These are phyloP conservation scores for Petromus typicus DNA, from an alignment of 2,113 vertebrate species.

Conservation along the genomic window DNA sequence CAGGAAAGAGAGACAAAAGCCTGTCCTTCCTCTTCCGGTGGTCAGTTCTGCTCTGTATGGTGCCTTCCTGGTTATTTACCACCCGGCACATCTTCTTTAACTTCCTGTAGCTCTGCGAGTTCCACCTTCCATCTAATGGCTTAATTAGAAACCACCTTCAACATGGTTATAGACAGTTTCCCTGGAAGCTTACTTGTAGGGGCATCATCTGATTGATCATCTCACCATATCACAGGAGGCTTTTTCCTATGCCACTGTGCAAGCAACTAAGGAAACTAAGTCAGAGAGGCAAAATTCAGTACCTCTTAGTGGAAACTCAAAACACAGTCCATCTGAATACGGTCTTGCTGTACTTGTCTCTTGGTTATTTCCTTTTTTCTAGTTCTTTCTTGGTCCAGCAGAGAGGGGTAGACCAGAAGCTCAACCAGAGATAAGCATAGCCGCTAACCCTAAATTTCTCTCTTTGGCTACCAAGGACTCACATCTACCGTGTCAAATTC, in stretches of 20 bases:
- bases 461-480: neutral
- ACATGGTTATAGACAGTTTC: neutral
- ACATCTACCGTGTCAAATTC: neutral
- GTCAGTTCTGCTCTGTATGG: neutral
- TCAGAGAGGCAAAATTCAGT: neutral
- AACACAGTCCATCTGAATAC: neutral
- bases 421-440: neutral
- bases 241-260: neutral
- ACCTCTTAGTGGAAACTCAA: neutral
- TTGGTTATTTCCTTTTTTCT: neutral
- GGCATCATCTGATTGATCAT: neutral
- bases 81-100: neutral
- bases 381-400: neutral
- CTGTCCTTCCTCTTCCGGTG: neutral
- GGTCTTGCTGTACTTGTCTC: neutral
- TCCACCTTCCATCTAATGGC: neutral
- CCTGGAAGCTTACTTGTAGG: neutral
- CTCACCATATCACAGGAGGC: neutral
- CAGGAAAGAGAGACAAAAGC: neutral
- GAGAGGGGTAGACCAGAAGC: neutral
- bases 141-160: neutral
- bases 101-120: neutral
- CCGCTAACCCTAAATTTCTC: neutral
- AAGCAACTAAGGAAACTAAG: neutral
- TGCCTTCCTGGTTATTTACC: neutral